These are phyloP conservation scores for Agrotis clavis DNA, from an alignment of 2,888 invertebrate genomes.

Conservation along the genomic window DNA sequence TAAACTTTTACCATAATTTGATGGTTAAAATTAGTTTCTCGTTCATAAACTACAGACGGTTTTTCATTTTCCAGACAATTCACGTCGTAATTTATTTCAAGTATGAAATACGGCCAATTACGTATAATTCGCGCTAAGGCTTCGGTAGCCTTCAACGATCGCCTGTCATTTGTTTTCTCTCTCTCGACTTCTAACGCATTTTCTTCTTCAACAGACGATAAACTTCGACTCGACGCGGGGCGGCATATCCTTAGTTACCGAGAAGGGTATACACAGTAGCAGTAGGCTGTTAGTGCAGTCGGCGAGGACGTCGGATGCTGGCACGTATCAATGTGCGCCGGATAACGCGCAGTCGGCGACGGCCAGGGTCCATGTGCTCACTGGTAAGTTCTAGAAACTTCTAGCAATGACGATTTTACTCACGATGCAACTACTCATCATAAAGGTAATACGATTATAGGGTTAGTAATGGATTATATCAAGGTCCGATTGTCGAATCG, in stretches of 20 bases:
- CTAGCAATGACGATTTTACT: too few species aligned
- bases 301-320: slow-evolving; percentile 95
- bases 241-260: slow-evolving; percentile 96
- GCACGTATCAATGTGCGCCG: slow-evolving; percentile 96
- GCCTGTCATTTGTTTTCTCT: slow-evolving; percentile 17
- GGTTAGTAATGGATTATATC: too few species aligned
- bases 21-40: too few species aligned
- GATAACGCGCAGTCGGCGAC: slow-evolving; percentile 95
- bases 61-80: too few species aligned
- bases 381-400: slow-evolving; percentile 92
- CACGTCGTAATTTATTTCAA: too few species aligned
- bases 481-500: too few species aligned
- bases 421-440: too few species aligned
- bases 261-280: slow-evolving; percentile 96
- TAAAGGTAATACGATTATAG: too few species aligned
- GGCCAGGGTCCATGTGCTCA: slow-evolving; percentile 96
- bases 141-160: not conserved
- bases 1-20: too few species aligned
- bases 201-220: slow-evolving; percentile 92
- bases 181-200: slow-evolving; percentile 8
- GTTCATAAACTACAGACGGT: too few species aligned
- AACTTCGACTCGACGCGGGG: slow-evolving; percentile 97
- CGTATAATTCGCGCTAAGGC: too few species aligned
- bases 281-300: slow-evolving; percentile 96
- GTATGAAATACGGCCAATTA: too few species aligned